These are phyloP conservation scores for Acropternis orthonyx DNA, from an alignment of 2,797 vertebrate genomes.

Conservation along the genomic window DNA sequence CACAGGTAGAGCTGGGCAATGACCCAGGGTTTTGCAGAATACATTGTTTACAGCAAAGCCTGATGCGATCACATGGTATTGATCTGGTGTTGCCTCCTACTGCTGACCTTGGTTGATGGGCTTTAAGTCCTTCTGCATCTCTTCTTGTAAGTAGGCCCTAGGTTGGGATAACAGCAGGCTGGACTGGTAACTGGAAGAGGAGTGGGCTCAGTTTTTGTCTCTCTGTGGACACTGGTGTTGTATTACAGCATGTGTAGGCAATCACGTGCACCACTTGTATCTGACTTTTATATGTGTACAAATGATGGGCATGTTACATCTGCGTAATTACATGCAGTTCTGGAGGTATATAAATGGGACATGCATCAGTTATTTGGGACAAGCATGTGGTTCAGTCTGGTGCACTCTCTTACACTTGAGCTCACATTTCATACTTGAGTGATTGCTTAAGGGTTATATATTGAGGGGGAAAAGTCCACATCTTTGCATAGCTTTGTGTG, in stretches of 20 bases:
- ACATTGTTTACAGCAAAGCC: not conserved
- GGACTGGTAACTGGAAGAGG: not conserved
- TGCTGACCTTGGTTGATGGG: not conserved
- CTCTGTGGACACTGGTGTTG: not conserved
- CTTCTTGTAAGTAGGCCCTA: not conserved
- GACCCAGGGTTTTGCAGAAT: not conserved
- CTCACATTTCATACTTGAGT: not conserved
- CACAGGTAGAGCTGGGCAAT: not conserved
- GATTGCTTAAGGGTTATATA: not conserved
- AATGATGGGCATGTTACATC: not conserved
- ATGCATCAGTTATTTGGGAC: not conserved
- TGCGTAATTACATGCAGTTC: not conserved
- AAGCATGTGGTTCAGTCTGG: not conserved
- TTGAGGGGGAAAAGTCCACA: rapidly evolving
- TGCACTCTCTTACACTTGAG: not conserved
- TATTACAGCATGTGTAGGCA: not conserved
- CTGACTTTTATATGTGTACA: not conserved
- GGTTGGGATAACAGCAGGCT: not conserved
- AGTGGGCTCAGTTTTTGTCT: not conserved
- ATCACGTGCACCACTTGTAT: not conserved
- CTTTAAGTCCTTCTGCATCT: not conserved
- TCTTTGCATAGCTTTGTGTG: not conserved
- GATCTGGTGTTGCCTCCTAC: not conserved
- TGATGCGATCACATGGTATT: rapidly evolving
- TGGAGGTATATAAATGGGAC: not conserved